Base-by-base conservation (phyloP, 2,113 vertebrate genomes). In the Elanus axillaris region DNA sequence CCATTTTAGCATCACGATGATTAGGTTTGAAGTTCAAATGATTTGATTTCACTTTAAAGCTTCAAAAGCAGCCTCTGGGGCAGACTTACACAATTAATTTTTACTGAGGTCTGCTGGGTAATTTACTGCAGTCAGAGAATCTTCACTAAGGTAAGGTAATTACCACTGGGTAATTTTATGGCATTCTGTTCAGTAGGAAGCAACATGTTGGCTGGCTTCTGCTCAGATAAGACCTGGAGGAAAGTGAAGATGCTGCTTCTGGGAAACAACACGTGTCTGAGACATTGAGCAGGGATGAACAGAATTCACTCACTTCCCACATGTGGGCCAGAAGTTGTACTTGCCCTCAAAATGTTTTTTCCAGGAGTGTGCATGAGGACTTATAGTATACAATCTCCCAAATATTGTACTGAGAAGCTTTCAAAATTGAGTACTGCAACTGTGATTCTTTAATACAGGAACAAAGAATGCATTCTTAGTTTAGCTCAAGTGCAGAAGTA, bases 41-140 rank as follows among this genome's bases (percentile, higher is more conserved):
- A 96, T 79, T 90, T 93, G 89, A 94, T 97, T 95, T 96, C 42
- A 86, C 69, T 96, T 97, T 81, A 94, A 94, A 93, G 80, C 91
- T 91, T 94, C 93, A 94, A 84, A 94, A 93, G 62, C 63, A 96
- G 93, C 74, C 83, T 88, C 91, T 76, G 19, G 83, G 94, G 81
- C 71, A 96, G 90, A 75, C 84, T 94, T 93, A 96, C 66, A 82
- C 92, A 82, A 95, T 95, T 95, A 96, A 95, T 94, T 96, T 95
- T 87, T 93, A 78, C 93, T 90, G 93, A 91, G 81, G 84, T 87
- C 94, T 96, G 90, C 81, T 93, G 96, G 87, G 94, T 95, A 96
- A 97, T 96, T 93, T 87, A 75, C 62, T 88, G 69, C 27, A 95
- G 69, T 45, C 91, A 82, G 90, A 88, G 73, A 64, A 88, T 78